These are phyloP conservation scores for Chloroclysta siterata DNA, from an alignment of 2,888 invertebrate species.

Conservation along the genomic window DNA sequence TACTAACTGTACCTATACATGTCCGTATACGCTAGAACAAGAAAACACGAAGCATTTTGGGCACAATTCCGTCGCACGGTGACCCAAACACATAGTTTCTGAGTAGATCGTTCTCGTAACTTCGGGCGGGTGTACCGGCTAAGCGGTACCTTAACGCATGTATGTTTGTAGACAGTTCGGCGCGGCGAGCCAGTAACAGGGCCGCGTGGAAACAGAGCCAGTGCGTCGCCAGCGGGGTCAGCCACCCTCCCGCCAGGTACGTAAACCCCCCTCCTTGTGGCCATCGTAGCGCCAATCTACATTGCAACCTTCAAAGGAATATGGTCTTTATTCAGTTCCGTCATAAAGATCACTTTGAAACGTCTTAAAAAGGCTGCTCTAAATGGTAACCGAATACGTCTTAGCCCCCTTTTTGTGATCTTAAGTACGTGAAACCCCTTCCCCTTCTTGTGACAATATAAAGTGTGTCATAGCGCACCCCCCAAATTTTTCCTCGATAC, in stretches of 20 bases:
- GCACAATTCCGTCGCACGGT: slow-evolving; percentile 16
- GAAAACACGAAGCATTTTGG: not conserved
- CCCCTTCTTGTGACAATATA: too few relatives aligned
- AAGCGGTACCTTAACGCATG: slow-evolving; percentile 87
- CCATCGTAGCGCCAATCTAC: not conserved
- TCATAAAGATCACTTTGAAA: too few relatives aligned
- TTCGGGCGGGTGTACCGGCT: slow-evolving; percentile 42
- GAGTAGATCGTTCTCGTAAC: slow-evolving; percentile 6
- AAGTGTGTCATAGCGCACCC: too few relatives aligned
- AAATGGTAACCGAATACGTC: too few relatives aligned
- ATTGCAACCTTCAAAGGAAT: too few relatives aligned
- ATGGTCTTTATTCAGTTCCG: too few relatives aligned
- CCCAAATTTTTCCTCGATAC: too few relatives aligned
- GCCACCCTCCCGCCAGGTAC: slow-evolving; percentile 80
- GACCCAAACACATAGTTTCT: not conserved
- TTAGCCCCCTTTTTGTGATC: too few relatives aligned
- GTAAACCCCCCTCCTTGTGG: slow-evolving; percentile 4
- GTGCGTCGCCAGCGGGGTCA: slow-evolving; percentile 90
- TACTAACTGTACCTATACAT: too few relatives aligned
- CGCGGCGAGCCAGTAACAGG: slow-evolving; percentile 92
- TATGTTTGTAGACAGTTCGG: slow-evolving; percentile 94
- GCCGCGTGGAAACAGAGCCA: slow-evolving; percentile 94
- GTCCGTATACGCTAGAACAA: not conserved
- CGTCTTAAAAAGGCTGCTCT: too few relatives aligned
- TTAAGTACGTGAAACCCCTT: too few relatives aligned